A percentile compares a stretch with the other conserved stretches of the same genome.
Evolutionary conservation across 1,140 invertebrate genomes (phyloP).

Genomic region (Drosophila ambigua): DNA sequence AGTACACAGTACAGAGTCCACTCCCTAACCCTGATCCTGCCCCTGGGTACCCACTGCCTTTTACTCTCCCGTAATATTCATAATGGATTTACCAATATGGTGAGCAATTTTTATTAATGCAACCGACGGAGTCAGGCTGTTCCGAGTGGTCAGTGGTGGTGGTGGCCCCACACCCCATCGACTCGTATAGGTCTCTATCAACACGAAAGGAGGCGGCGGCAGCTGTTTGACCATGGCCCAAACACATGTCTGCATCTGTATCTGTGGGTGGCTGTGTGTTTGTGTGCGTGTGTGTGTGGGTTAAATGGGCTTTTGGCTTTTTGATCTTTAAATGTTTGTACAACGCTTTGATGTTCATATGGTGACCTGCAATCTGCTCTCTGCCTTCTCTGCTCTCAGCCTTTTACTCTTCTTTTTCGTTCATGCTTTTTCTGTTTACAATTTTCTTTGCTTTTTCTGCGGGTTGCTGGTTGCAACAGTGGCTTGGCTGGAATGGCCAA

Average conservation of each 20-base stretch:
- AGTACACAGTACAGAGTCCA: conserved; percentile 2
- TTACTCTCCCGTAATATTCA: conserved; percentile 79
- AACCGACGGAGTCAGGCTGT: conserved; percentile 26
- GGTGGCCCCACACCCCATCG: conserved; percentile 18
- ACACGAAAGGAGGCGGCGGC: conserved; percentile 16
- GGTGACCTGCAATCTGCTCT: conserved; percentile 51
- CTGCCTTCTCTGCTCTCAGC: conserved; percentile 15
- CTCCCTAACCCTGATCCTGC: conserved; percentile 1
- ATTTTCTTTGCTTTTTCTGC: not conserved
- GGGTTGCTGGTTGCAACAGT: not conserved
- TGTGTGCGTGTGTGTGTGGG: conserved; percentile 48
- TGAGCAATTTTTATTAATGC: conserved; percentile 81
- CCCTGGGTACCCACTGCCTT: conserved; percentile 33
- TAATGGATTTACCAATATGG: conserved; percentile 84
- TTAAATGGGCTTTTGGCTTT: conserved; percentile 75
- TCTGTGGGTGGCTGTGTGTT: conserved; percentile 7
- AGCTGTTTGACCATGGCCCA: conserved; percentile 30
- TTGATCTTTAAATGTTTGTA: conserved; percentile 80
- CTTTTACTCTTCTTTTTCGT: conserved; percentile 1
- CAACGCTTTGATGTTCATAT: conserved; percentile 71
- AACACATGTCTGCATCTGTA: conserved; percentile 26
- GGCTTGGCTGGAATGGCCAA: too few species aligned
- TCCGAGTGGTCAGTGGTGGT: conserved; percentile 42
- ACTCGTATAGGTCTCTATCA: conserved; percentile 33
- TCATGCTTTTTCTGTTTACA: conserved; percentile 11